Conservation (phyloP, 2,888 invertebrate species). For the Lysandra bellargus region DNA sequence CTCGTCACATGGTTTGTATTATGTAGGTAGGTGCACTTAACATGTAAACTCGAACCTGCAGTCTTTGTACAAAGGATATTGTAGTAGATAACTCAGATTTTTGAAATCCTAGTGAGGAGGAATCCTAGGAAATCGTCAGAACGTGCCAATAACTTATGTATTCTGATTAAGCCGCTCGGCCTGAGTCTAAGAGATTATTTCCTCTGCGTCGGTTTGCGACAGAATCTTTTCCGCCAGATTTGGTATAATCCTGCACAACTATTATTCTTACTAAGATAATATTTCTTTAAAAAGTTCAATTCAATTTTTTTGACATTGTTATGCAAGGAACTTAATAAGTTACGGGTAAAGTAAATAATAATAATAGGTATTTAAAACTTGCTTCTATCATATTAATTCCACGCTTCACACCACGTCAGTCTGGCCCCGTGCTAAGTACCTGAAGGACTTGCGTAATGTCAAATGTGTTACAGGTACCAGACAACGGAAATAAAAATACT, state of each 20-base stretch:
- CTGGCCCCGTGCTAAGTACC: too few relatives aligned
- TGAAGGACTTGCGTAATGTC: too few relatives aligned
- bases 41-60: too few relatives aligned
- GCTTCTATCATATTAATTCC: too few relatives aligned
- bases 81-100: not conserved
- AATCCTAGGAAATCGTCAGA: not conserved
- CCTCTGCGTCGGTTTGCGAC: slow-evolving; percentile 4
- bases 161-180: slow-evolving; percentile 4
- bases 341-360: too few relatives aligned
- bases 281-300: not conserved
- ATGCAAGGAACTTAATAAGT: not conserved
- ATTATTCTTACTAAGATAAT: not conserved
- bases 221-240: slow-evolving; percentile 11
- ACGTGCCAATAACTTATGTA: slow-evolving; percentile 8
- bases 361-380: too few relatives aligned
- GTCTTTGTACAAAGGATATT: not conserved
- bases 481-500: too few relatives aligned
- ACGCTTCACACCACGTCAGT: too few relatives aligned
- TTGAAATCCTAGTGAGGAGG: not conserved
- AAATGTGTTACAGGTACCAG: too few relatives aligned
- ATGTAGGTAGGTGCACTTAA: too few relatives aligned
- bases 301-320: not conserved
- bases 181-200: not conserved
- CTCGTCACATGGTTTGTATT: too few relatives aligned
- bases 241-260: not conserved